Evolutionary conservation across 2,113 vertebrate genomes (phyloP).

Genomic region (Platanista minor): DNA sequence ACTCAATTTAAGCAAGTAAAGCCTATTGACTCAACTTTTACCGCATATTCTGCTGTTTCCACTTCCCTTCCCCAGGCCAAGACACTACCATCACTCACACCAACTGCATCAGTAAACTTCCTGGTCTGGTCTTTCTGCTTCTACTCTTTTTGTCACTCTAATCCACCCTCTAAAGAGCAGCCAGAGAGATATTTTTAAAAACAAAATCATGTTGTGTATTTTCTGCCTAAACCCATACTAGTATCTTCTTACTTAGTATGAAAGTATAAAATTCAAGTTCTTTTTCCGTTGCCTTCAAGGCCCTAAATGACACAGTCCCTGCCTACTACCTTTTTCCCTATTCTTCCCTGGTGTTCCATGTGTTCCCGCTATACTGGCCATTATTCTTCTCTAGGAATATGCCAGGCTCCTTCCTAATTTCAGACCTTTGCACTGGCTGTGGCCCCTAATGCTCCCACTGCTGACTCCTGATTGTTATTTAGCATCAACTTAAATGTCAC

Average conservation of each 20-base stretch:
- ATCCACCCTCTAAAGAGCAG: background rate
- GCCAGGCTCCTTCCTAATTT: background rate
- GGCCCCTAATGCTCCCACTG: background rate
- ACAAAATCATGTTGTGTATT: background rate
- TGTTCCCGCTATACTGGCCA: no score
- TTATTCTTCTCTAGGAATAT: background rate
- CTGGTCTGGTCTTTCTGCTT: background rate
- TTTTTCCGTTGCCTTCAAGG: background rate
- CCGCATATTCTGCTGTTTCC: background rate
- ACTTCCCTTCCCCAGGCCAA: background rate
- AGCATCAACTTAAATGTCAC: background rate
- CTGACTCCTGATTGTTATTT: background rate
- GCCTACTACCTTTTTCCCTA: background rate
- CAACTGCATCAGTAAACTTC: background rate
- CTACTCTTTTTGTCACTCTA: background rate
- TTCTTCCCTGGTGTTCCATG: background rate
- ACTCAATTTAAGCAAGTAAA: background rate
- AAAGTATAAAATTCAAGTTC: background rate
- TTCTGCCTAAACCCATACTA: background rate
- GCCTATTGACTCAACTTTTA: background rate
- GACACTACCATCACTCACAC: background rate
- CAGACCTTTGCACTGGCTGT: background rate
- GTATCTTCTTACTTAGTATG: background rate
- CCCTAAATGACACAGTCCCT: background rate
- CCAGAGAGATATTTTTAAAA: background rate